Percentiles rank a stretch among this genome's conserved stretches.
phyloP scores from a whole-genome alignment of 1,140 invertebrate genomes.

The Aphidius ervi region DNA sequence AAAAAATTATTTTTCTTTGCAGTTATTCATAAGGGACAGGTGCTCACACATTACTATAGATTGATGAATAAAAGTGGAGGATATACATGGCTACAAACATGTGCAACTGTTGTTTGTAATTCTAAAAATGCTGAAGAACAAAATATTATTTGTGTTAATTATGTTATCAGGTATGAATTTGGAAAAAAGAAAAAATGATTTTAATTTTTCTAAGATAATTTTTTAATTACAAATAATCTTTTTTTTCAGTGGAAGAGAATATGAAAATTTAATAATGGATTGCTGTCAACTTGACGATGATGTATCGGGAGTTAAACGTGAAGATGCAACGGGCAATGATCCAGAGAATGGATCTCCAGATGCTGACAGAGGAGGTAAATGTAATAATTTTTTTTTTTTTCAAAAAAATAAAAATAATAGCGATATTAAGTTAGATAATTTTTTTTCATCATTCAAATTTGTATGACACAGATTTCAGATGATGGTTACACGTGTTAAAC shows the following conservation, averaged over 20 bases:
- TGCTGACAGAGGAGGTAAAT: conserved; percentile 69
- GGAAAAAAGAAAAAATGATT: not conserved
- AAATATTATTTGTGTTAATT: conserved; percentile 94
- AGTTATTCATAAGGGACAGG: conserved; percentile 96
- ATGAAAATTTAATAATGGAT: conserved; percentile 87
- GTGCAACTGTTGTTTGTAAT: conserved; percentile 93
- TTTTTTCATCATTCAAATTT: not conserved
- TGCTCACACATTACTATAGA: conserved; percentile 92
- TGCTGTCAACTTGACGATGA: conserved; percentile 84
- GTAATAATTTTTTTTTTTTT: not conserved
- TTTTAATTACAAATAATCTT: too few species aligned
- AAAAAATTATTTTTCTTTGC: conserved; percentile 17
- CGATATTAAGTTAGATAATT: not conserved
- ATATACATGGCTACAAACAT: conserved; percentile 94
- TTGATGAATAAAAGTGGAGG: conserved; percentile 94
- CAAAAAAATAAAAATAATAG: not conserved
- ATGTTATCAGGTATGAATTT: conserved; percentile 75
- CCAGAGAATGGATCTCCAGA: conserved; percentile 82
- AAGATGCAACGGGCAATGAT: conserved; percentile 73
- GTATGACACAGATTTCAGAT: not conserved
- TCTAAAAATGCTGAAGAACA: conserved; percentile 93
- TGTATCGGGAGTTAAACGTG: conserved; percentile 70
- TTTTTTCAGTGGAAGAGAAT: conserved; percentile 80
- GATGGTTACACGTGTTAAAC: conserved; percentile 11
- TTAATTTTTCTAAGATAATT: too few species aligned